These are phyloP conservation scores for Pristionchus mayeri DNA, from an alignment of 2,888 invertebrate genomes.

Conservation along the genomic window DNA sequence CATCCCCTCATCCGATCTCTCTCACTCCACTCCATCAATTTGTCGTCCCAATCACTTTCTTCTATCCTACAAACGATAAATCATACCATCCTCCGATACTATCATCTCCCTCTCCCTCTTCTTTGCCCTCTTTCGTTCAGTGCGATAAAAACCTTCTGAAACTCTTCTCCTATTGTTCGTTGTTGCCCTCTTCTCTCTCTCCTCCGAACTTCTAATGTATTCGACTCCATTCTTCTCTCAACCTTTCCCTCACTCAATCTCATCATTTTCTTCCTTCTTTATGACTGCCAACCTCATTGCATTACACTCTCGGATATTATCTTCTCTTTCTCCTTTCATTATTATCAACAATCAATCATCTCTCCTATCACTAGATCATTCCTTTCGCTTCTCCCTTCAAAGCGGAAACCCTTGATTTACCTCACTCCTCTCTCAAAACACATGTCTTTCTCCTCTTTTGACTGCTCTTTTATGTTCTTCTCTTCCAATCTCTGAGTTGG, in stretches of 20 bases:
- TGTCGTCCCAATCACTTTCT: conserved; percentile 3
- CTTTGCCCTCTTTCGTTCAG: no score
- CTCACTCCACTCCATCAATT: conserved; percentile 1
- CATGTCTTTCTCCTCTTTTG: conserved; percentile 20
- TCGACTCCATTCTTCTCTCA: conserved; percentile 27
- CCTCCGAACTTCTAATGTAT: conserved; percentile 20
- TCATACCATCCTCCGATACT: not conserved
- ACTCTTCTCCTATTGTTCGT: conserved; percentile 17
- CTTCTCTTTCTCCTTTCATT: conserved; percentile 3
- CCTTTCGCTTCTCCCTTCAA: not conserved
- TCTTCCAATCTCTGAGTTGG: not conserved
- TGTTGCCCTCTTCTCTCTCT: not conserved
- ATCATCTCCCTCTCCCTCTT: not conserved
- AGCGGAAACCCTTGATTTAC: conserved; percentile 2
- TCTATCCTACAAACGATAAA: conserved; percentile 23
- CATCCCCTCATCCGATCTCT: conserved; percentile 4
- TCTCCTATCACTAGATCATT: conserved; percentile 3
- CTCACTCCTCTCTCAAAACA: not conserved
- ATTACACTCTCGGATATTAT: not conserved
- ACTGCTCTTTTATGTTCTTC: not conserved
- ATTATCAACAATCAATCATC: conserved; percentile 24
- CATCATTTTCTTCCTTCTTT: conserved; percentile 23
- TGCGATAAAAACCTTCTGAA: conserved; percentile 28
- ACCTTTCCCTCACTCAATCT: conserved; percentile 15
- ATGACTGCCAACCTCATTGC: conserved; percentile 29